Evolutionary conservation across 2,113 vertebrate species (phyloP).

Genomic region (Petromus typicus): DNA sequence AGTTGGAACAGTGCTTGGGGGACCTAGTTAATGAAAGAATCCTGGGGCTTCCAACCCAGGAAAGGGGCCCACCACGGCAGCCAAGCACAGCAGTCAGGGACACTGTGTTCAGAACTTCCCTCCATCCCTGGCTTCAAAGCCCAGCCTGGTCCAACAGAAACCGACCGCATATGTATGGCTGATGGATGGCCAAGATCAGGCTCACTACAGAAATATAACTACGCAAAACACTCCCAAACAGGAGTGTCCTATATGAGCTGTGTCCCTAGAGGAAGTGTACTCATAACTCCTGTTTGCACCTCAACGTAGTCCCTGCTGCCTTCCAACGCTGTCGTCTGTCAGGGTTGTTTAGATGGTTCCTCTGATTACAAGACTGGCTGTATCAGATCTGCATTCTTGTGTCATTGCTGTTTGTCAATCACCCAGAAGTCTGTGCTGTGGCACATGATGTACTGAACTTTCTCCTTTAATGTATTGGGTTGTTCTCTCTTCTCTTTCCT

Average conservation of each 20-base stretch:
- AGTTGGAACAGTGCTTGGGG: slow-evolving; percentile 87
- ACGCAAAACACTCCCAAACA: slow-evolving; percentile 64
- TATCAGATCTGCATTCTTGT: slow-evolving; percentile 75
- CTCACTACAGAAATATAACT: slow-evolving; percentile 84
- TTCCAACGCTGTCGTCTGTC: slow-evolving; percentile 76
- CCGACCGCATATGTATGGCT: slow-evolving; percentile 91
- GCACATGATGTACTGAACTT: neutral
- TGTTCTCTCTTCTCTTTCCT: slow-evolving; percentile 66
- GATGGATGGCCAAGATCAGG: slow-evolving; percentile 91
- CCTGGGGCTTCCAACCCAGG: slow-evolving; percentile 84
- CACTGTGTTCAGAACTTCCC: slow-evolving; percentile 90
- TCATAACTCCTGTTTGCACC: slow-evolving; percentile 87
- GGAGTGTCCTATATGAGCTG: slow-evolving; percentile 78
- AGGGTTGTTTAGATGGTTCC: slow-evolving; percentile 79
- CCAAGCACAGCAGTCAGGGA: slow-evolving; percentile 80
- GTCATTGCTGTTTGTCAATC: slow-evolving; percentile 80
- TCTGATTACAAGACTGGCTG: slow-evolving; percentile 78
- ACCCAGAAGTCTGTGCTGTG: slow-evolving; percentile 62
- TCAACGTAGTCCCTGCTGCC: slow-evolving; percentile 84
- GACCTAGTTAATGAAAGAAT: slow-evolving; percentile 89
- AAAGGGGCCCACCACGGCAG: slow-evolving; percentile 79
- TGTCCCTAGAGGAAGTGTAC: slow-evolving; percentile 82
- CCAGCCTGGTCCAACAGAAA: slow-evolving; percentile 89
- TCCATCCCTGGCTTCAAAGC: slow-evolving; percentile 88
- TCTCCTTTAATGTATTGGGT: slow-evolving; percentile 71